Conservation (phyloP, 2,888 invertebrate species). For the Athetis lepigone region DNA sequence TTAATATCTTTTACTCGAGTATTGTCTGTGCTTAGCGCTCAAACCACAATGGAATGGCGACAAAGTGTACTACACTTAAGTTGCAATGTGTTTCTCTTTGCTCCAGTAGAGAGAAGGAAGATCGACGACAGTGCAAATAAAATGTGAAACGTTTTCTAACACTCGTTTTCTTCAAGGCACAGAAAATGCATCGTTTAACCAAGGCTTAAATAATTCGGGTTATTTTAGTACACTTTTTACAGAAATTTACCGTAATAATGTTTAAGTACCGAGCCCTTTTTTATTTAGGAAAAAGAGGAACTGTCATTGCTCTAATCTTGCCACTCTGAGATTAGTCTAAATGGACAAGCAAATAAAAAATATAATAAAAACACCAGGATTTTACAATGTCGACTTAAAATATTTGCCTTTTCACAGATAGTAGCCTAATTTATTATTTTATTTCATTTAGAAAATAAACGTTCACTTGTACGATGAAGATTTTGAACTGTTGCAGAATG, state of each 20-base stretch:
- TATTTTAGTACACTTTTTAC: neutral
- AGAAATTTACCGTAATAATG: conserved; percentile 24
- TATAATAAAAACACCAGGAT: conserved; percentile 19
- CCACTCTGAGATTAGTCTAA: conserved; percentile 26
- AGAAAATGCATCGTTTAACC: no score
- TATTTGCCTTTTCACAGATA: no score
- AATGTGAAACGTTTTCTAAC: conserved; percentile 10
- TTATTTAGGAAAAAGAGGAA: conserved; percentile 2
- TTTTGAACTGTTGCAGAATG: no score
- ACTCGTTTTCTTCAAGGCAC: no score
- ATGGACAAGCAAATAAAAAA: conserved; percentile 30
- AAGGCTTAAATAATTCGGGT: neutral
- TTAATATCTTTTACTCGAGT: conserved; percentile 18
- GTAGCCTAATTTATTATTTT: no score
- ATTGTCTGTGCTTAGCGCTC: conserved; percentile 29
- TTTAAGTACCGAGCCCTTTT: neutral
- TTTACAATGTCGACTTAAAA: conserved; percentile 4
- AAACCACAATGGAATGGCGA: conserved; percentile 38
- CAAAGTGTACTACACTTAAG: conserved; percentile 49
- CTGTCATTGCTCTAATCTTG: conserved; percentile 20
- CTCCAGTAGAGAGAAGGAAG: conserved; percentile 23
- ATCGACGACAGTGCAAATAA: conserved; percentile 47
- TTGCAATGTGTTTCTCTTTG: conserved; percentile 45
- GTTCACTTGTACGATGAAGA: no score
- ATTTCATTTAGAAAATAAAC: no score